A percentile compares a stretch with the other conserved stretches of the same genome.
phyloP scores from a whole-genome alignment of 1,140 invertebrate genomes.

The Steinernema feltiae region DNA sequence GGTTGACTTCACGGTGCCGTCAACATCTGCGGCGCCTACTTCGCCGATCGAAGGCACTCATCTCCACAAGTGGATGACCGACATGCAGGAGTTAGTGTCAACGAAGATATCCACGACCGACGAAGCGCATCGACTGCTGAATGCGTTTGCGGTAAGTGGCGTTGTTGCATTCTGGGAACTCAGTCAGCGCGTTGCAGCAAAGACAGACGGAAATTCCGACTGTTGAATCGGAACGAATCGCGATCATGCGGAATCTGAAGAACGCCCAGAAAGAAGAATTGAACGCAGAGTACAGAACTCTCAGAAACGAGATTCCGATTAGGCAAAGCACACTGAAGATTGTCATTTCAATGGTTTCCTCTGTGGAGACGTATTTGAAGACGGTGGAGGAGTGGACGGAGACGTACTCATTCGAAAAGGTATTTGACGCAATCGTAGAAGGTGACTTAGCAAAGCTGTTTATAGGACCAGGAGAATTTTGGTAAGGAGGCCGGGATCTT shows the following conservation, averaged over 20 bases:
- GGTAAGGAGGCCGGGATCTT: neutral
- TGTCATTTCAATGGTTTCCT: conserved; percentile 1
- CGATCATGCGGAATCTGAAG: neutral
- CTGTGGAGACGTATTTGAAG: neutral
- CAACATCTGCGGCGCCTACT: neutral
- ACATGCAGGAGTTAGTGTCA: neutral
- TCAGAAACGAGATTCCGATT: neutral
- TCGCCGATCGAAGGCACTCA: neutral
- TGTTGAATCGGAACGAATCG: neutral
- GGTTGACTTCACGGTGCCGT: neutral
- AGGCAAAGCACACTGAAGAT: neutral
- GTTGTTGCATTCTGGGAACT: neutral
- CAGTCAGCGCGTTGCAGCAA: neutral
- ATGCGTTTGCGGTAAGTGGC: neutral
- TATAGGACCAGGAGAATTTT: neutral
- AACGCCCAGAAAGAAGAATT: conserved; percentile 2
- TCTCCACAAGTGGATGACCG: conserved; percentile 7
- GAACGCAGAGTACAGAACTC: neutral
- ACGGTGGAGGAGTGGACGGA: neutral
- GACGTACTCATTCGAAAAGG: neutral
- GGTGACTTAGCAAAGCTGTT: neutral
- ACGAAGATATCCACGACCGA: neutral
- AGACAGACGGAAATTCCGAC: neutral
- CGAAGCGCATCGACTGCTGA: neutral
- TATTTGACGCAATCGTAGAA: neutral